Evolutionary conservation across 1,140 invertebrate species (phyloP), one percentile per base, ranked within the genome.

Genomic region (Caerostris darwini): DNA sequence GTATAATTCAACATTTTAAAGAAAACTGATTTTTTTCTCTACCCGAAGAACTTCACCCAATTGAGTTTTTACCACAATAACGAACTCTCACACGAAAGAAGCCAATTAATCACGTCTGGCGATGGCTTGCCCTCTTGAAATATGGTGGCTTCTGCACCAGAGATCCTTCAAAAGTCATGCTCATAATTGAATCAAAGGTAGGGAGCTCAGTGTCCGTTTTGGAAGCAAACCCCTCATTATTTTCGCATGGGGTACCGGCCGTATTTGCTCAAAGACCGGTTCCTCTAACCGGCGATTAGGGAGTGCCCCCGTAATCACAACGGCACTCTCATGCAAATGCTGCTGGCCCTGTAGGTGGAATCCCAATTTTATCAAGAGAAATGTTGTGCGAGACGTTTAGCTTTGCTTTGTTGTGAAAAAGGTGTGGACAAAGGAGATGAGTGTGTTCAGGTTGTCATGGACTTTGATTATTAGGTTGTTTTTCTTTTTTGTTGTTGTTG

Each of bases 141-240:
- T 50, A 53, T 77, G 71, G 71, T 12, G 71, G 71, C 71, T 77
- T 77, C 71, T 77, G 71, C 71, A 50, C 71, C 12, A 5, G 71
- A 64, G 71, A 77, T 53, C 19, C 54, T n/a, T 8, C 7, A 54
- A 82, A 61, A 91, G 57, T 81, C 90, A 91, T 91, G 90, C 56
- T 53, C 90, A 56, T 91, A 91, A 91, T 91, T 91, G 90, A 91
- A 91, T 91, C 64, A 91, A 54, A 69, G 34, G 57, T 61, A 53
- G 90, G 77, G 67, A 71, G 50, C 58, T 69, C 34, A 58, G 57
- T 53, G 71, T 91, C 77, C 90, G 58, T 82, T 91, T 71, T 54
- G 57, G 87, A 69, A 82, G 10, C 71, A 53, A 91, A 82, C 90
- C 90, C 90, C 90, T 91, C 90, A 91, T 91, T 91, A 91, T 82